A percentile compares a stretch with the other conserved stretches of the same genome.
Conservation (phyloP, 1,140 invertebrate genomes). For the Ctenoplectra terminalis region DNA sequence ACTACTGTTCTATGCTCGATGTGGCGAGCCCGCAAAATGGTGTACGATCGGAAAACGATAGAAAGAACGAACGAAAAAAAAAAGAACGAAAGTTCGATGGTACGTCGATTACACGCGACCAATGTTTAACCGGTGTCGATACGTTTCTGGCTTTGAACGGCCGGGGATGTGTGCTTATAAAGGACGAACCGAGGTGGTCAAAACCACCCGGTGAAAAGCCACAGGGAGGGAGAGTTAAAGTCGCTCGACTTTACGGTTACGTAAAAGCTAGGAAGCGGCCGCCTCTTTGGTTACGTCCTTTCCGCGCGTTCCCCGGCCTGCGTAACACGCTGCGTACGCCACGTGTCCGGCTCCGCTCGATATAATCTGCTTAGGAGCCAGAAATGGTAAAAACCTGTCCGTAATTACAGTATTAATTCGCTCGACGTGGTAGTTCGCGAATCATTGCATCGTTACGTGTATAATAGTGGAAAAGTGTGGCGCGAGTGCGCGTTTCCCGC, state of each 20-base stretch:
- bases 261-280: constrained; percentile 72
- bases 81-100: background rate
- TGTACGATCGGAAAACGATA: background rate
- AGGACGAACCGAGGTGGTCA: constrained; percentile 71
- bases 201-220: constrained; percentile 71
- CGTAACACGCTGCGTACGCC: constrained; percentile 48
- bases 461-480: background rate
- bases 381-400: background rate
- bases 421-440: background rate
- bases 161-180: constrained; percentile 77
- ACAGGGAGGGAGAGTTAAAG: constrained; percentile 67
- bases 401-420: constrained; percentile 12
- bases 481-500: background rate
- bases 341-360: background rate
- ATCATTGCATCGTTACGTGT: background rate
- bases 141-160: constrained; percentile 74
- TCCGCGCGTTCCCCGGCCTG: constrained; percentile 30
- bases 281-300: constrained; percentile 56
- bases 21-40: background rate
- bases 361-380: background rate
- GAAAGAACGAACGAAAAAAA: too few relatives aligned
- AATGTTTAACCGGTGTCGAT: constrained; percentile 66
- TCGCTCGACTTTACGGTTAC: constrained; percentile 67
- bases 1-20: background rate
- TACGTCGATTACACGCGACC: constrained; percentile 13